Percentiles rank a stretch among this genome's conserved stretches.
phyloP scores from a whole-genome alignment of 2,113 vertebrate species.

The Camelus dromedarius region DNA sequence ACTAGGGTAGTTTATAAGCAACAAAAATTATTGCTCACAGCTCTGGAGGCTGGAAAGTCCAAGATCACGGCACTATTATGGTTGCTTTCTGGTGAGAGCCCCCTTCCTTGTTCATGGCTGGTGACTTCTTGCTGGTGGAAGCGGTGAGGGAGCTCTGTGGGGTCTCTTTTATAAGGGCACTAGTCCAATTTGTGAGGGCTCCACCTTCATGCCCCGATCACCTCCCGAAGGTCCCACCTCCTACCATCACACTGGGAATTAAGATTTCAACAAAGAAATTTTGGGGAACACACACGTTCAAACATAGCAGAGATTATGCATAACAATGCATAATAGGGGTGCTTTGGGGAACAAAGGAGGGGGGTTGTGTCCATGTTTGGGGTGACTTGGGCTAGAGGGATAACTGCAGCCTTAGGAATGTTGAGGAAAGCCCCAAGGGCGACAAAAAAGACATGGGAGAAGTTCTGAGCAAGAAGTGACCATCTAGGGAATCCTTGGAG shows the following conservation, averaged over 20 bases:
- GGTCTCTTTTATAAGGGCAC: not conserved
- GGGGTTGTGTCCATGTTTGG: not conserved
- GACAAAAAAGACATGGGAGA: not conserved
- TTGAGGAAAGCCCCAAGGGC: not conserved
- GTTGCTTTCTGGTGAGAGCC: too few species aligned
- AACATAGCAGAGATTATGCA: not conserved
- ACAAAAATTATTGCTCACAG: too few species aligned
- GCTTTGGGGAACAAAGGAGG: not conserved
- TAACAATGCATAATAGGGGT: not conserved
- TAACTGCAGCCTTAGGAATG: not conserved
- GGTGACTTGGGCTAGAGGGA: not conserved
- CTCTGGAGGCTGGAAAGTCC: too few species aligned
- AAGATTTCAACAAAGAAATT: not conserved
- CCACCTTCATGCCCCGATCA: not conserved
- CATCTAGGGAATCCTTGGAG: not conserved
- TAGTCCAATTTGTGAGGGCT: not conserved
- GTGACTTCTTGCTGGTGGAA: too few species aligned
- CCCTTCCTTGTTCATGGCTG: too few species aligned
- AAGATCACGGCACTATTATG: too few species aligned
- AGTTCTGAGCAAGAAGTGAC: not conserved
- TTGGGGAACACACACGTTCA: not conserved
- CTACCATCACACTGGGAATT: not conserved
- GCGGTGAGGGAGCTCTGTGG: too few species aligned
- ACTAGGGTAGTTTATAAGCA: too few species aligned
- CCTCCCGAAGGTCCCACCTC: not conserved